Conservation (phyloP, 2,113 vertebrate genomes). For the Myanophis thanlyinensis region DNA sequence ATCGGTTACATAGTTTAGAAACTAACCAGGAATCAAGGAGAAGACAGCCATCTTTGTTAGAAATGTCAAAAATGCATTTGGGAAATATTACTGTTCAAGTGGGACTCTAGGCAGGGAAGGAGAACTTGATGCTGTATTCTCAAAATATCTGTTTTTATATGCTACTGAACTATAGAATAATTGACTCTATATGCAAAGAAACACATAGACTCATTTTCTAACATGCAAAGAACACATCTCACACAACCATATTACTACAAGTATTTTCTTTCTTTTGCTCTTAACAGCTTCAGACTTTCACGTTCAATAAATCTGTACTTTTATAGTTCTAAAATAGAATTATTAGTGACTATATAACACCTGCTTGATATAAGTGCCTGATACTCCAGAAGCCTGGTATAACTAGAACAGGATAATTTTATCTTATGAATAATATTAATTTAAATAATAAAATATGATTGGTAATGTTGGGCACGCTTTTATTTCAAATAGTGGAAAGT, state of each 20-base stretch:
- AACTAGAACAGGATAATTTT: neutral
- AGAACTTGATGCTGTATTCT: neutral
- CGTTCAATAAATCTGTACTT: neutral
- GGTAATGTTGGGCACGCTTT: neutral
- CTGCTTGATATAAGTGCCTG: neutral
- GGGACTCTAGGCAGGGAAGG: neutral
- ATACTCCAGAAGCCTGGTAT: neutral
- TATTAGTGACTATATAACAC: neutral
- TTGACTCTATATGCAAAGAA: neutral
- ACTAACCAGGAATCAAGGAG: neutral
- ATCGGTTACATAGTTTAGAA: neutral
- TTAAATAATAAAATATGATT: neutral
- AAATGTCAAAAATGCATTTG: neutral
- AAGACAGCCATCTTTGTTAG: neutral
- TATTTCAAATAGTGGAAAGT: conserved; percentile 13
- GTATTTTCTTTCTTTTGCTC: neutral
- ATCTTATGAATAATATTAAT: neutral
- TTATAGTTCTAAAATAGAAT: neutral
- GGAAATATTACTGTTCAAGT: neutral
- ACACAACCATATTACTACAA: neutral
- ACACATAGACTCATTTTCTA: neutral
- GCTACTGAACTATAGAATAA: neutral
- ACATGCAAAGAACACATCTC: neutral
- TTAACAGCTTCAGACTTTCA: neutral
- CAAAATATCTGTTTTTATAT: neutral